These are phyloP conservation scores for Ophioninae sp. DNA, from an alignment of 2,888 invertebrate genomes.

Conservation along the genomic window DNA sequence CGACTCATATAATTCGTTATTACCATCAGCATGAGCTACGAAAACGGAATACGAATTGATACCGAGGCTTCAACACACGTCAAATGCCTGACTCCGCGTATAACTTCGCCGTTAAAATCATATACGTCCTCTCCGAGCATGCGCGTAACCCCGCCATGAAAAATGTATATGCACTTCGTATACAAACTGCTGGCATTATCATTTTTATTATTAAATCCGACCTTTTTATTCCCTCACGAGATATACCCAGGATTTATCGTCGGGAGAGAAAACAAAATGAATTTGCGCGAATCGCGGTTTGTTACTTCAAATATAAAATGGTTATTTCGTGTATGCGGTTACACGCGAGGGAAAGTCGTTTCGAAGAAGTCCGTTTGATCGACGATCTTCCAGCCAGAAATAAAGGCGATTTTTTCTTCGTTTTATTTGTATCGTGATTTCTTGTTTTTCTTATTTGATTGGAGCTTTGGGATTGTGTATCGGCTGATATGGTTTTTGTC, in stretches of 20 bases:
- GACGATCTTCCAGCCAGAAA: too few species aligned
- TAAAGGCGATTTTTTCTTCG: too few species aligned
- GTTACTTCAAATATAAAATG: slow-evolving; percentile 13
- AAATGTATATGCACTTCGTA: slow-evolving; percentile 58
- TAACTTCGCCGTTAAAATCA: slow-evolving; percentile 10
- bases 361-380: background rate
- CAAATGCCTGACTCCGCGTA: slow-evolving; percentile 2
- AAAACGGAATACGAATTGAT: slow-evolving; percentile 71
- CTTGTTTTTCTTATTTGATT: too few species aligned
- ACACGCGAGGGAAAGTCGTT: background rate
- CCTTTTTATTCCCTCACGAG: slow-evolving; percentile 6
- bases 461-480: too few species aligned
- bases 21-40: slow-evolving; percentile 68
- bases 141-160: slow-evolving; percentile 48
- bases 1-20: slow-evolving; percentile 76
- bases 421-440: too few species aligned
- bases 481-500: too few species aligned
- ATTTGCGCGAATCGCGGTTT: slow-evolving; percentile 28
- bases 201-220: slow-evolving; percentile 57
- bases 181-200: slow-evolving; percentile 57
- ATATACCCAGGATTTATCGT: slow-evolving; percentile 44
- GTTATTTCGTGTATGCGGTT: slow-evolving; percentile 10
- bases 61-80: slow-evolving; percentile 43
- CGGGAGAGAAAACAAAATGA: slow-evolving; percentile 34
- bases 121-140: slow-evolving; percentile 2